phyloP scores from a whole-genome alignment of 2,888 invertebrate species.

The Amblyjoppa fuscipennis region DNA sequence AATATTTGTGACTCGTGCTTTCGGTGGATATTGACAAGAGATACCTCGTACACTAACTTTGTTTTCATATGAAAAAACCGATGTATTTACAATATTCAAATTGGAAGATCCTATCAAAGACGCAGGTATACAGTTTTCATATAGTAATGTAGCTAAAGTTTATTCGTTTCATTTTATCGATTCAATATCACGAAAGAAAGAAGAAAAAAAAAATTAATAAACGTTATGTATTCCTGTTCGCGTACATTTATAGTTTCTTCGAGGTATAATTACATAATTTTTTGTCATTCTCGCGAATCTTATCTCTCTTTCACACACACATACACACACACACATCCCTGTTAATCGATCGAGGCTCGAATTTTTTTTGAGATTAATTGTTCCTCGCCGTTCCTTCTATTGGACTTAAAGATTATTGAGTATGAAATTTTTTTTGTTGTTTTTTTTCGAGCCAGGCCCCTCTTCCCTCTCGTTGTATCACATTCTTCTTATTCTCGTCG shows the following conservation, averaged over 20 bases:
- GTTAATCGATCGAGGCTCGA: conserved; percentile 24
- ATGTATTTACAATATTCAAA: conserved; percentile 64
- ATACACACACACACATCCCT: neutral
- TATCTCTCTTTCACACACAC: neutral
- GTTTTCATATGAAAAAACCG: conserved; percentile 59
- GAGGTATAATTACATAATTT: conserved; percentile 49
- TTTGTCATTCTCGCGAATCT: conserved; percentile 14
- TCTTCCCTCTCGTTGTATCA: conserved; percentile 20
- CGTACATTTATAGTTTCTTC: conserved; percentile 31
- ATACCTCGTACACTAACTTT: conserved; percentile 61
- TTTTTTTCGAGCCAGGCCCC: neutral
- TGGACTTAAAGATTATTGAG: conserved; percentile 36
- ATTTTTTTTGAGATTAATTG: conserved; percentile 26
- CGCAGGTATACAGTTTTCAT: conserved; percentile 65
- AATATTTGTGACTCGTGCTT: conserved; percentile 24
- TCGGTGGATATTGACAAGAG: conserved; percentile 52
- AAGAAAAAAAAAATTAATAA: neutral
- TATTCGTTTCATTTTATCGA: conserved; percentile 49
- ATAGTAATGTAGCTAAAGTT: conserved; percentile 29
- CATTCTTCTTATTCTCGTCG: conserved; percentile 15
- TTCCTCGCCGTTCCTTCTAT: conserved; percentile 55
- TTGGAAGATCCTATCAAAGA: conserved; percentile 71
- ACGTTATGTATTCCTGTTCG: conserved; percentile 49
- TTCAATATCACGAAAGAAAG: conserved; percentile 47
- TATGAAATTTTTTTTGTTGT: conserved; percentile 61